Conservation (phyloP, 2,113 vertebrate genomes). For the Periophthalmus modestus region DNA sequence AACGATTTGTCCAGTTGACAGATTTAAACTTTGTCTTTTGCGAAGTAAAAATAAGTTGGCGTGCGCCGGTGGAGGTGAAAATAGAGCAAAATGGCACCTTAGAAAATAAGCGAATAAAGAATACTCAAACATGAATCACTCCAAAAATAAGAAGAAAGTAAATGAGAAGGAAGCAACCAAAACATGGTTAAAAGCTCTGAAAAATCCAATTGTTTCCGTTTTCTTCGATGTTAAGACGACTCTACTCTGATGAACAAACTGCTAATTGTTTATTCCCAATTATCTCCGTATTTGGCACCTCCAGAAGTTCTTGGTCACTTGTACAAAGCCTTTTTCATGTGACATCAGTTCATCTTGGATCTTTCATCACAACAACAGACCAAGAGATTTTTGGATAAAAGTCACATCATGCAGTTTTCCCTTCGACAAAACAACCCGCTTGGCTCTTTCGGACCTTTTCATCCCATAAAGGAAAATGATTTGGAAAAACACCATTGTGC, state of each 20-base stretch:
- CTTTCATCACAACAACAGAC: background rate
- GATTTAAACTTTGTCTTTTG: too few species aligned
- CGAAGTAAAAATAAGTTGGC: too few species aligned
- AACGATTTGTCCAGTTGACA: too few species aligned
- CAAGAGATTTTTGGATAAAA: background rate
- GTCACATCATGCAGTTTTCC: background rate
- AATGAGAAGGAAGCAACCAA: too few species aligned
- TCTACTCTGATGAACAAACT: background rate
- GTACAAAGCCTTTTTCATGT: background rate
- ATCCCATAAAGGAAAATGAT: background rate
- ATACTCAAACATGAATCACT: too few species aligned
- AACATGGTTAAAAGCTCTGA: too few species aligned
- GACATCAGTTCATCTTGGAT: conserved; percentile 1
- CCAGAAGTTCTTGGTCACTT: background rate
- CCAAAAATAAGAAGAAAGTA: too few species aligned
- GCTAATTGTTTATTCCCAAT: background rate
- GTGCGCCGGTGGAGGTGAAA: too few species aligned
- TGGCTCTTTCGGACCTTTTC: background rate
- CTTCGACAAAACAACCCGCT: background rate
- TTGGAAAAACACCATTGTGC: background rate
- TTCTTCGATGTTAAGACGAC: background rate
- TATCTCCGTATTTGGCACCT: background rate
- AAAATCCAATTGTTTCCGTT: too few species aligned
- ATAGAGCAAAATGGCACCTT: too few species aligned
- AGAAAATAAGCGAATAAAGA: too few species aligned